Conservation (phyloP, 2,797 vertebrate species). For the Tangara arthus region DNA sequence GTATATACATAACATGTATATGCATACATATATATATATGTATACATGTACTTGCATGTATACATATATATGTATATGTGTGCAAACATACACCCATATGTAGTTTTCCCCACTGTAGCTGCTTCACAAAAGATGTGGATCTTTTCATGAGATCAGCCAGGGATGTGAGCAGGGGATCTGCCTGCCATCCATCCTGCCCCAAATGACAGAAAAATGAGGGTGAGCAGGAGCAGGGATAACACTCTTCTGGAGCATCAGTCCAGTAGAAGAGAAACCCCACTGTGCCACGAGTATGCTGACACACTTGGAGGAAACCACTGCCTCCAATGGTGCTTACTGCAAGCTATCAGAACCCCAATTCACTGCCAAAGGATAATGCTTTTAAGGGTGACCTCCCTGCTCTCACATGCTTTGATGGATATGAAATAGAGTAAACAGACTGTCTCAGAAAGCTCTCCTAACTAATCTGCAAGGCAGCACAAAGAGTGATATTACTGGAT, state of each 20-base stretch:
- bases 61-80: fast-evolving
- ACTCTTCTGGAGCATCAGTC: not conserved
- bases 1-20: fast-evolving
- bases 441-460: not conserved
- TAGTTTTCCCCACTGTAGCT: not conserved
- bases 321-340: not conserved
- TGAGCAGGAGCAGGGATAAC: not conserved
- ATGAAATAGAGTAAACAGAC: not conserved
- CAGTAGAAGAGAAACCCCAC: not conserved
- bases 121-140: not conserved
- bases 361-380: not conserved
- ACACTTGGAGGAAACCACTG: not conserved
- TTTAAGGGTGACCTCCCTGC: not conserved
- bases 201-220: not conserved
- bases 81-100: not conserved
- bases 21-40: no score
- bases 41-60: not conserved
- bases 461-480: not conserved
- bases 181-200: not conserved
- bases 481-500: not conserved
- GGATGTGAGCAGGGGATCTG: not conserved
- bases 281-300: not conserved
- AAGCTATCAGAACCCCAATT: not conserved
- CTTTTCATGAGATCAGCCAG: not conserved
- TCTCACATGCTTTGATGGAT: not conserved